phyloP scores from a whole-genome alignment of 2,888 invertebrate genomes.

The Spicauda simplicius region DNA sequence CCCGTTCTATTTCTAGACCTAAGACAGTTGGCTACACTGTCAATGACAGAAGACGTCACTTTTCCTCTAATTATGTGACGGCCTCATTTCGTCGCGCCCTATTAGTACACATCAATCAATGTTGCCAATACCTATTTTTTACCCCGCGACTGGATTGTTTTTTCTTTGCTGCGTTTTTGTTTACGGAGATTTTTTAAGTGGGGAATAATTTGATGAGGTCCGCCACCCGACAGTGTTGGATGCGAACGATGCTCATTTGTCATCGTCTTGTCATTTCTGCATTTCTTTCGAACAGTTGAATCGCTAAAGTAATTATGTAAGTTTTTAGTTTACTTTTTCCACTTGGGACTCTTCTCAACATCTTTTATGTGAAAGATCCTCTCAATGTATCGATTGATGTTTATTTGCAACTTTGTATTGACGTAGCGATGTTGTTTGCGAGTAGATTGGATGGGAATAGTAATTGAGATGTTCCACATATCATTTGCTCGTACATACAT shows the following conservation, averaged over 20 bases:
- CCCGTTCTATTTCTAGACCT: constrained; percentile 78
- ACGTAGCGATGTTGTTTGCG: constrained; percentile 22
- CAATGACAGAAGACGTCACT: constrained; percentile 84
- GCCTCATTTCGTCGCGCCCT: constrained; percentile 84
- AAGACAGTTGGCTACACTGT: constrained; percentile 60
- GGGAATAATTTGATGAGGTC: constrained; percentile 85
- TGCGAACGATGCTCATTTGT: constrained; percentile 81
- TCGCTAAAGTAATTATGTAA: constrained; percentile 81
- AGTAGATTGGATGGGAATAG: neutral
- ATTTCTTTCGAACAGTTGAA: constrained; percentile 82
- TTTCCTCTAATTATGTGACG: constrained; percentile 80
- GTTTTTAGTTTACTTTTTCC: constrained; percentile 76
- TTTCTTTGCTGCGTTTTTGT: constrained; percentile 78
- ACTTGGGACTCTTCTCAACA: constrained; percentile 48
- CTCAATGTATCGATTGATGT: constrained; percentile 29
- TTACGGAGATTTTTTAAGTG: constrained; percentile 84
- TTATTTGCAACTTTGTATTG: constrained; percentile 25
- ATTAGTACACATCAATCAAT: constrained; percentile 85
- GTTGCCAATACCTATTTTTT: constrained; percentile 85
- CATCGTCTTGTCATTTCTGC: constrained; percentile 85
- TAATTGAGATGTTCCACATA: neutral
- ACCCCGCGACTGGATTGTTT: constrained; percentile 72
- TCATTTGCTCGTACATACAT: too few species aligned
- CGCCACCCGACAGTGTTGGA: constrained; percentile 82
- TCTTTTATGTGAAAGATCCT: constrained; percentile 21